These are phyloP conservation scores for Tachina lurida DNA, from an alignment of 2,888 invertebrate genomes.

Conservation along the genomic window DNA sequence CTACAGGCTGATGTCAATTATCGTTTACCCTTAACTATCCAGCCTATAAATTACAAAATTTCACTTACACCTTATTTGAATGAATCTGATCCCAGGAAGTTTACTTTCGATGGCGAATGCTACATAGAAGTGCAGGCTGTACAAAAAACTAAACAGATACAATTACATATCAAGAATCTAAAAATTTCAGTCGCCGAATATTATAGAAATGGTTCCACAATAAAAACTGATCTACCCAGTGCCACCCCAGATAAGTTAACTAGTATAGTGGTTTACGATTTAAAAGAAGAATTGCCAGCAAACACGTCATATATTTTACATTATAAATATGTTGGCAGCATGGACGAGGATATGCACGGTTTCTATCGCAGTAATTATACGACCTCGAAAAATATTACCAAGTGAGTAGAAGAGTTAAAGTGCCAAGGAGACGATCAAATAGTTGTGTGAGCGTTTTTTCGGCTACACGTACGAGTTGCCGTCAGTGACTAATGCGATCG, in stretches of 20 bases:
- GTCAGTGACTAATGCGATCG: too few relatives aligned
- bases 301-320: conserved; percentile 82
- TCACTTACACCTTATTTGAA: conserved; percentile 84
- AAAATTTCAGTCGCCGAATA: conserved; percentile 73
- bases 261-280: conserved; percentile 82
- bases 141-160: conserved; percentile 81
- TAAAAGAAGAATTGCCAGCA: conserved; percentile 77
- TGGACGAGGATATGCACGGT: conserved; percentile 84
- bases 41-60: conserved; percentile 84
- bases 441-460: too few relatives aligned
- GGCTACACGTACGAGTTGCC: too few relatives aligned
- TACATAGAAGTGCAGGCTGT: conserved; percentile 83
- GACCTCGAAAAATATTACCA: conserved; percentile 79
- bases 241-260: conserved; percentile 76
- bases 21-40: conserved; percentile 79
- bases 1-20: conserved; percentile 72
- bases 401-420: conserved; percentile 73
- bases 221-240: conserved; percentile 75
- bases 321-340: conserved; percentile 83
- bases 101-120: conserved; percentile 81
- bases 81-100: conserved; percentile 75
- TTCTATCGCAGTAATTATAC: conserved; percentile 83
- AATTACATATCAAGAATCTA: conserved; percentile 84
- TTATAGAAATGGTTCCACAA: conserved; percentile 71
- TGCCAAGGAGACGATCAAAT: too few relatives aligned